phyloP scores from a whole-genome alignment of 2,888 invertebrate genomes.

The Leptarthrus brevirostris region DNA sequence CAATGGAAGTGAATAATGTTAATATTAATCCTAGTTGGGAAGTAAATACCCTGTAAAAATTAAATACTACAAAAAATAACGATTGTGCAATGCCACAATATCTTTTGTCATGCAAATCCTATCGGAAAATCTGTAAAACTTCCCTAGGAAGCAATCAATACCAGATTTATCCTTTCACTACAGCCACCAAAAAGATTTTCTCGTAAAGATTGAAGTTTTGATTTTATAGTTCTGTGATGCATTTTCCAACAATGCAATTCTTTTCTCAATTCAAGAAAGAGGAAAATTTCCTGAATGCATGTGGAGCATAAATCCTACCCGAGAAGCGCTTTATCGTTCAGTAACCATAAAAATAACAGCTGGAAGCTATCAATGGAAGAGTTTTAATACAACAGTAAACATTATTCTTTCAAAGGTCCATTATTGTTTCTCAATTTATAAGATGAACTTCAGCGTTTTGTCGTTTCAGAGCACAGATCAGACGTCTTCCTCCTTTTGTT shows the following conservation, averaged over 20 bases:
- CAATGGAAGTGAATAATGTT: too few species aligned
- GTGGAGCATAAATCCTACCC: background rate
- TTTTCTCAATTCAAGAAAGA: background rate
- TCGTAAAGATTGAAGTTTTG: conserved; percentile 1
- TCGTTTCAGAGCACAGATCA: background rate
- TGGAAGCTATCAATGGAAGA: background rate
- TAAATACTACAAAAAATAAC: too few species aligned
- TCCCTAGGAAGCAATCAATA: conserved; percentile 15
- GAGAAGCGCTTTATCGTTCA: background rate
- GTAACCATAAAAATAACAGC: background rate
- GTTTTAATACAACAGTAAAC: conserved; percentile 14
- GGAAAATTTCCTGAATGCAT: background rate
- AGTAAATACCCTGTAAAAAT: too few species aligned
- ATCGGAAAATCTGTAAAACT: background rate
- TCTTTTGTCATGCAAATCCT: conserved; percentile 15
- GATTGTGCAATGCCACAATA: too few species aligned
- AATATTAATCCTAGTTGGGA: too few species aligned
- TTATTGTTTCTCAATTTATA: conserved; percentile 3
- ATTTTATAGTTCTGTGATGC: background rate
- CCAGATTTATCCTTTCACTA: conserved; percentile 12
- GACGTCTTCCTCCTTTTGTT: conserved; percentile 27
- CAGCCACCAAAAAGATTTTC: background rate
- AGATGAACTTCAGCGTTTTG: background rate
- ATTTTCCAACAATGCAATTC: conserved; percentile 11
- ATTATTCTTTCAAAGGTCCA: conserved; percentile 11